Base-by-base conservation (phyloP, 2,797 vertebrate species). In the Dendrocincla tyrannina region DNA sequence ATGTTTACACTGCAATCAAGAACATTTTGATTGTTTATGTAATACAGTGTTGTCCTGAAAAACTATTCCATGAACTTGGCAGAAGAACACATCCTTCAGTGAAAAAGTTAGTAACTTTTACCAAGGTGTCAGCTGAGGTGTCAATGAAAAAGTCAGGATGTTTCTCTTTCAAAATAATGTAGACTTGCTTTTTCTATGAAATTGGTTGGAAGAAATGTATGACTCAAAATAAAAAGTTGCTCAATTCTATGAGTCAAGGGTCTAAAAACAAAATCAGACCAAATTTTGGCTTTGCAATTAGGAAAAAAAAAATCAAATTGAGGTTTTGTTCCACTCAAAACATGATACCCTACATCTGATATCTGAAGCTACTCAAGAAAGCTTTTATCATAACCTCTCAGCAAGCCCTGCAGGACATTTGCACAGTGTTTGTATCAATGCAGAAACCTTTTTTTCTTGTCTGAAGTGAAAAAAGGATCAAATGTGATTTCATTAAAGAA, bases 321-420 rank as follows among this genome's bases (percentile, higher is more conserved):
- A 49, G 35, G 3, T 25, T 85, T 91, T 77, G 17, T 37, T 84
- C 17, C n/a, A 44, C 28, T 4, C 0, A 4, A 79, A 74, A 28
- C 10, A 33, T 17, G 5, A 8, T 16, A 32, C 5, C 14, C 3
- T 30, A 32, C 58, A 16, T 32, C 4, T 90, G 0, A 2, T 8
- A 18, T 55, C 37, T 89, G 68, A 88, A 89, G 13, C 3, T 68
- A 55, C 28, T 52, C 19, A 44, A 37, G 14, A 53, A 56, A 49
- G 7, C 2, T 64, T 84, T 53, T 30, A 41, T 5, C 12, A 27
- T 5, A 13, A 3, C 35, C 8, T 27, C 25, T 33, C 70, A 16
- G 5, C 33, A 27, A 87, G 19, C 13, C 49, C 67, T 66, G 23
- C 5, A 47, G 37, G 28, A 41, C 17, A 27, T 60, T 58, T 66